Evolutionary conservation across 2,113 vertebrate genomes (phyloP).

Genomic region (Pangasianodon hypophthalmus): DNA sequence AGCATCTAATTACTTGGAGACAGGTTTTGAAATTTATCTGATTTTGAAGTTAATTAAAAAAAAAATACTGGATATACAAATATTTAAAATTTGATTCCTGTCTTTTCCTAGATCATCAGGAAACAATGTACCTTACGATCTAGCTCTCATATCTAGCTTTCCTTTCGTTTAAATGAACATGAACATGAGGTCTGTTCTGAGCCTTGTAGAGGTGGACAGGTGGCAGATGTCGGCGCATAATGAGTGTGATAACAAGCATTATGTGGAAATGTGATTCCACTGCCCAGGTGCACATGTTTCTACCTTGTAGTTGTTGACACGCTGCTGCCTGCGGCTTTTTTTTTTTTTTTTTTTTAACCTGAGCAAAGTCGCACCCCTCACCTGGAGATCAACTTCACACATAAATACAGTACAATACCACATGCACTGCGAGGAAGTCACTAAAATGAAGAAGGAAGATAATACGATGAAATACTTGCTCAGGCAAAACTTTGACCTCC

Average conservation of each 20-base stretch:
- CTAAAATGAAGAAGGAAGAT: neutral
- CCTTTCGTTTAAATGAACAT: constrained; percentile 18
- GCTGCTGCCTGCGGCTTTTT: neutral
- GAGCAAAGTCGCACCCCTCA: constrained; percentile 26
- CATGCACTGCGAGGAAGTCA: constrained; percentile 1
- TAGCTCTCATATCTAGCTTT: neutral
- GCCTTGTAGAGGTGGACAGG: neutral
- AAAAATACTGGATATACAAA: neutral
- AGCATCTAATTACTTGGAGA: neutral
- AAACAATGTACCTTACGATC: neutral
- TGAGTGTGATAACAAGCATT: constrained; percentile 24
- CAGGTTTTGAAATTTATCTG: neutral
- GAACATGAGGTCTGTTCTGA: constrained; percentile 28
- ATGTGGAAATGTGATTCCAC: constrained; percentile 1
- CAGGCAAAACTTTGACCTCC: neutral
- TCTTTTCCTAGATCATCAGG: neutral
- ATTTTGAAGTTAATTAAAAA: neutral
- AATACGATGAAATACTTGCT: neutral
- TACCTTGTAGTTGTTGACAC: constrained; percentile 42
- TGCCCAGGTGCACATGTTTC: constrained; percentile 41
- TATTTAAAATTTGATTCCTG: neutral
- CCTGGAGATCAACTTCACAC: constrained; percentile 8
- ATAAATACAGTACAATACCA: constrained; percentile 3
- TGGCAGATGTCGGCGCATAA: constrained; percentile 33
- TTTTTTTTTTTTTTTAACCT: neutral